phyloP scores from a whole-genome alignment of 2,113 vertebrate species.

The Pandion haliaetus region DNA sequence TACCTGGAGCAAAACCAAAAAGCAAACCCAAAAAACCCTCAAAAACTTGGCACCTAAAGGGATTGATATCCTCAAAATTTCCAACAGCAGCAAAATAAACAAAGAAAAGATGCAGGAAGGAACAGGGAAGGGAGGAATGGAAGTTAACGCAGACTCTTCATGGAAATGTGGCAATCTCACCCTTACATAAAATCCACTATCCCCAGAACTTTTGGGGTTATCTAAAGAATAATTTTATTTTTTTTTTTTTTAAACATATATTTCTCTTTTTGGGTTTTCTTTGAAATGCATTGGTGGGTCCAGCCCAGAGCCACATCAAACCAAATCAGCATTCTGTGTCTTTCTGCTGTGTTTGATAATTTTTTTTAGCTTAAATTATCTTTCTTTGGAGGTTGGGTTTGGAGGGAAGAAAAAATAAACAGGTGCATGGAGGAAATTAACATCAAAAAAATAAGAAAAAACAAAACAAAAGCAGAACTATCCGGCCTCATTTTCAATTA shows the following conservation, averaged over 20 bases:
- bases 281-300: neutral
- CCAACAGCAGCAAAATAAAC: slow-evolving; percentile 43
- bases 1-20: slow-evolving; percentile 10
- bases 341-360: neutral
- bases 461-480: neutral
- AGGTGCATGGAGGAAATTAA: neutral
- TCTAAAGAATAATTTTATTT: neutral
- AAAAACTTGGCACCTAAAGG: neutral
- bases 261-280: neutral
- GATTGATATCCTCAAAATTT: slow-evolving; percentile 60
- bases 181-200: neutral
- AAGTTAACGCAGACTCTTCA: slow-evolving; percentile 12
- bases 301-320: slow-evolving; percentile 40
- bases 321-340: neutral
- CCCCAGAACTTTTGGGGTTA: neutral
- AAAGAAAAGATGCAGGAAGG: neutral
- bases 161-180: neutral
- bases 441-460: neutral
- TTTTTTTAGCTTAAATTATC: neutral
- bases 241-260: neutral
- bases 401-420: neutral
- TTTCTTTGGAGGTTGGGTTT: neutral
- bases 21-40: neutral
- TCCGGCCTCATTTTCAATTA: neutral
- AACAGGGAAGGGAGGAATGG: neutral